phyloP scores from a whole-genome alignment of 1,140 invertebrate species.

The Colletes latitarsis region DNA sequence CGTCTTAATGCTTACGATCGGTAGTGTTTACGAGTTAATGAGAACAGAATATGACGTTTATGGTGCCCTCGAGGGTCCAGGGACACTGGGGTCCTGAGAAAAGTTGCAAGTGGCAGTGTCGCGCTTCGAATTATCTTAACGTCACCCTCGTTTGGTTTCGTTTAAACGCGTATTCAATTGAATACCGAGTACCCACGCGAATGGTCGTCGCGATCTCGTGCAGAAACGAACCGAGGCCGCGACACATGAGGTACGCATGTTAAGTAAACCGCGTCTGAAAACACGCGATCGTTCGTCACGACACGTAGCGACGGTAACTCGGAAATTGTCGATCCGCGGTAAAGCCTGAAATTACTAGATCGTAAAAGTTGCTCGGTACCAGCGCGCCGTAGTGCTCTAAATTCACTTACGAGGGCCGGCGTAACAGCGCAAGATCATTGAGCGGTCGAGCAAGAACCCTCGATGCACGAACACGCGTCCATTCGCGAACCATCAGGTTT shows the following conservation, averaged over 20 bases:
- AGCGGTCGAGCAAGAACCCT: background rate
- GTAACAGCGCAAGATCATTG: slow-evolving; percentile 5
- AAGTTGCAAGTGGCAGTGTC: too few species aligned
- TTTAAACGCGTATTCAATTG: background rate
- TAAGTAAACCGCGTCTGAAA: slow-evolving; percentile 8
- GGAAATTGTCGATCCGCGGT: slow-evolving; percentile 21
- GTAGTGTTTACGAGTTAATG: too few species aligned
- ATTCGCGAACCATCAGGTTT: background rate
- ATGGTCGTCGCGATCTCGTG: background rate
- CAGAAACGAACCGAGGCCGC: slow-evolving; percentile 12
- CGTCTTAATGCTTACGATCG: too few species aligned
- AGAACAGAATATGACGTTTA: too few species aligned
- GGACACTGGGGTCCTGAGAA: too few species aligned
- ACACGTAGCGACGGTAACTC: slow-evolving; percentile 31
- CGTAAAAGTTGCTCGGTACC: slow-evolving; percentile 31
- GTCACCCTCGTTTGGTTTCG: slow-evolving; percentile 8
- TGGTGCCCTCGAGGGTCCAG: too few species aligned
- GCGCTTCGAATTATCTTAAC: background rate
- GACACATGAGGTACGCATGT: slow-evolving; percentile 34
- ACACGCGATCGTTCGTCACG: slow-evolving; percentile 46
- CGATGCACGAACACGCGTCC: slow-evolving; percentile 2
- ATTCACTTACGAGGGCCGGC: slow-evolving; percentile 11
- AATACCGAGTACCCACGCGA: background rate
- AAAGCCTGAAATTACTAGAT: slow-evolving; percentile 38
- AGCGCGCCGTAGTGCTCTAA: background rate